Percentiles rank a stretch among this genome's conserved stretches.
Evolutionary conservation across 2,888 invertebrate species (phyloP).

Genomic region (Diaperis boleti): DNA sequence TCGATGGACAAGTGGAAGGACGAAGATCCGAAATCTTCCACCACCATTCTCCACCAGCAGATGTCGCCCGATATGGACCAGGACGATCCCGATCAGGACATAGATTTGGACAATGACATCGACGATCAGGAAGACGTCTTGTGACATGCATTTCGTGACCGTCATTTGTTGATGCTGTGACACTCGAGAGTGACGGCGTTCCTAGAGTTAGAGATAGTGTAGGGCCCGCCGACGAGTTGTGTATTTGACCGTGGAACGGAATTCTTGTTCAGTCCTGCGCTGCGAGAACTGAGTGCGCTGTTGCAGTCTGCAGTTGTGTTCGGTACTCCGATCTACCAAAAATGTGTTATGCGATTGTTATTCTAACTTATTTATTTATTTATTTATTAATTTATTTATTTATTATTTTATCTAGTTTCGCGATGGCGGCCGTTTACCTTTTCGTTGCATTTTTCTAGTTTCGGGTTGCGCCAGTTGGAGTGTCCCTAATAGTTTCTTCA

Average conservation of each 20-base stretch:
- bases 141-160: conserved; percentile 68
- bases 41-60: conserved; percentile 63
- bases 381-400: conserved; percentile 26
- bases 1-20: conserved; percentile 99
- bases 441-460: too few species aligned
- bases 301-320: conserved; percentile 29
- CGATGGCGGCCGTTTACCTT: not conserved
- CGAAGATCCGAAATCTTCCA: conserved; percentile 79
- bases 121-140: conserved; percentile 72
- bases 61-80: conserved; percentile 66
- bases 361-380: conserved; percentile 26
- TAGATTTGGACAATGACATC: conserved; percentile 69
- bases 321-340: conserved; percentile 26
- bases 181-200: conserved; percentile 61
- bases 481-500: not conserved
- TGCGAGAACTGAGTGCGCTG: conserved; percentile 31
- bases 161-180: conserved; percentile 67
- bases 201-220: conserved; percentile 58
- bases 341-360: conserved; percentile 27
- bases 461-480: not conserved
- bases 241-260: conserved; percentile 43
- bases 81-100: conserved; percentile 65
- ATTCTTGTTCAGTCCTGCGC: conserved; percentile 29
- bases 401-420: not conserved
- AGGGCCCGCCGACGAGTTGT: conserved; percentile 51